A percentile compares a stretch with the other conserved stretches of the same genome.
Conservation (phyloP, 2,113 vertebrate genomes). For the Epinephelus lanceolatus region DNA sequence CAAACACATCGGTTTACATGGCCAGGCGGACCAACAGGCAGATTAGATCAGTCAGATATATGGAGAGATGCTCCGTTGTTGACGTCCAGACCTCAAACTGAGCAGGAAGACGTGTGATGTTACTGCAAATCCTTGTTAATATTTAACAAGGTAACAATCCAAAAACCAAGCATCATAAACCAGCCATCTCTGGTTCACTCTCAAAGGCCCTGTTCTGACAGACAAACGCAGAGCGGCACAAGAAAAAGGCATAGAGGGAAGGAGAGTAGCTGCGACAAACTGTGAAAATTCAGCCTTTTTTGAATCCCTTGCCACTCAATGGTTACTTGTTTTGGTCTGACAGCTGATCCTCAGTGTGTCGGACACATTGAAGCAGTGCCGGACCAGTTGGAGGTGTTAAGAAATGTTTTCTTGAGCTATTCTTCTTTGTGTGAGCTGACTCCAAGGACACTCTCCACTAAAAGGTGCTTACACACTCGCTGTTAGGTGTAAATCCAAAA, state of each 20-base stretch:
- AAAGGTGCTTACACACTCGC: too few species aligned
- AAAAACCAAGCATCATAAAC: not conserved
- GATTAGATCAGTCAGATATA: conserved; percentile 14
- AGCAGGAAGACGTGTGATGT: not conserved
- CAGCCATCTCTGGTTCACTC: not conserved
- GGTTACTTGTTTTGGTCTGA: conserved; percentile 1
- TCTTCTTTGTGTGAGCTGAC: not conserved
- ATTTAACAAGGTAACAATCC: not conserved
- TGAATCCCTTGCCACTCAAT: not conserved
- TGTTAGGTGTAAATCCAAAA: not conserved
- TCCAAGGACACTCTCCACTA: too few species aligned
- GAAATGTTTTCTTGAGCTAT: not conserved
- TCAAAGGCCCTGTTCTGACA: not conserved
- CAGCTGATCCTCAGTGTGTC: not conserved
- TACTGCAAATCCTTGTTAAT: too few species aligned
- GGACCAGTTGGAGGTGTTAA: not conserved
- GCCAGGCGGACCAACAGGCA: not conserved
- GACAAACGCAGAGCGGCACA: not conserved
- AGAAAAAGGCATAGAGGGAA: not conserved
- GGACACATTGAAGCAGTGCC: not conserved
- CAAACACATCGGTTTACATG: conserved; percentile 4
- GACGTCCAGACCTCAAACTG: not conserved
- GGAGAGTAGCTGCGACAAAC: not conserved
- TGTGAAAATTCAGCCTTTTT: not conserved
- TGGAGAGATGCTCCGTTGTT: not conserved